phyloP scores from a whole-genome alignment of 1,140 invertebrate species.

The Dermatophagoides farinae region DNA sequence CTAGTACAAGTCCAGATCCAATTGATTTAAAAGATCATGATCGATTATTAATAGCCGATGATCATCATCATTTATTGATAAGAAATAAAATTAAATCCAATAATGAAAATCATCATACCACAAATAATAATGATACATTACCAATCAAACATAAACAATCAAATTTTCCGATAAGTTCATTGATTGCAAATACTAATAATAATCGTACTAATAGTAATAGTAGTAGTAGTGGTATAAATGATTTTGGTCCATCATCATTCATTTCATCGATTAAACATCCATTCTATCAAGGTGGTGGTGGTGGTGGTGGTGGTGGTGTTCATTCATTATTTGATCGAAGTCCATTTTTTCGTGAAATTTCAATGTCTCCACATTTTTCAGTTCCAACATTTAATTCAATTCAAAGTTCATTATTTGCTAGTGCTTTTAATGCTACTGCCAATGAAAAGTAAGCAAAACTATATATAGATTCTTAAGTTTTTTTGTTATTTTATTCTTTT shows the following conservation, averaged over 20 bases:
- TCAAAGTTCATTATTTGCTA: not conserved
- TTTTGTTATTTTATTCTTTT: not conserved
- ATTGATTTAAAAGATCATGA: not conserved
- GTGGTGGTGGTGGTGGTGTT: not conserved
- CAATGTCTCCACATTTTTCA: constrained; percentile 1
- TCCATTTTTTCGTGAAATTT: constrained; percentile 1
- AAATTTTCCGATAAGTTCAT: constrained; percentile 7
- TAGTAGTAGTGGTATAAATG: not conserved
- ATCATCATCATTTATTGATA: no score
- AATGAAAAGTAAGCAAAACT: constrained; percentile 1
- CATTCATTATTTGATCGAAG: constrained; percentile 1
- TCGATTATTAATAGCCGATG: not conserved
- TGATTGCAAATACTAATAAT: not conserved
- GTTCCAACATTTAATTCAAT: constrained; percentile 6
- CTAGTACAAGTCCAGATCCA: constrained; percentile 6
- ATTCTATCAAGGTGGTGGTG: not conserved
- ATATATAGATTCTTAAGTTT: no score
- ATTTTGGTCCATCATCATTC: not conserved
- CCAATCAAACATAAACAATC: not conserved
- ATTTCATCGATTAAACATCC: constrained; percentile 1
- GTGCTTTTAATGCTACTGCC: not conserved
- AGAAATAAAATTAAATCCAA: no score
- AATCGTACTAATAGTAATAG: not conserved
- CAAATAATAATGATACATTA: no score
- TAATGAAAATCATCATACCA: no score